Evolutionary conservation across 2,797 vertebrate species (phyloP).

Genomic region (Bothrops alternatus): DNA sequence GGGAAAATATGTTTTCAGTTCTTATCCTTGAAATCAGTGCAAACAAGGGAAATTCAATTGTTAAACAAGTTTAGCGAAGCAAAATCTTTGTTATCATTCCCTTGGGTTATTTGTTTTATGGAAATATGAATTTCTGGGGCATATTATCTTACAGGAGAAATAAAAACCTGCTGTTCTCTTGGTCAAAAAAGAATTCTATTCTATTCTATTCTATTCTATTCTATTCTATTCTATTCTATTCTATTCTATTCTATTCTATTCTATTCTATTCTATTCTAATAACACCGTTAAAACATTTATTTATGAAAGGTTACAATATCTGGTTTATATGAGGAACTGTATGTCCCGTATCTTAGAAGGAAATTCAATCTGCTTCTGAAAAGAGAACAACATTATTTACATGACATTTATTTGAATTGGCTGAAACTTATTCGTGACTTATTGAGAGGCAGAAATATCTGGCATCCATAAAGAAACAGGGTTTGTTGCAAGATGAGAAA

Average conservation of each 20-base stretch:
- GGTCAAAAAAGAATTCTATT: not conserved
- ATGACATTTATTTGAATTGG: not conserved
- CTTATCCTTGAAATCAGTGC: not conserved
- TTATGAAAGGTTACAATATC: not conserved
- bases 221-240: not conserved
- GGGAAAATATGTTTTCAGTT: not conserved
- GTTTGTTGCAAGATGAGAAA: not conserved
- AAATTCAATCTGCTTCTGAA: not conserved
- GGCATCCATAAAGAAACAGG: not conserved
- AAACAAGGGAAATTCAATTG: not conserved
- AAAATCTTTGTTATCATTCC: not conserved
- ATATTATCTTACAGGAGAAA: not conserved
- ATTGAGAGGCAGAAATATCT: not conserved
- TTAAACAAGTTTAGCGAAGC: not conserved
- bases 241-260: too few species aligned
- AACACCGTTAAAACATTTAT: not conserved
- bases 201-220: too few species aligned
- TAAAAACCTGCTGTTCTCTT: slow-evolving; percentile 20
- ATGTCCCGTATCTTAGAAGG: not conserved
- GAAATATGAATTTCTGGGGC: not conserved
- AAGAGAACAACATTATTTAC: not conserved
- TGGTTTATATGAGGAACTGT: not conserved
- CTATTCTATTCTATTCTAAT: not conserved
- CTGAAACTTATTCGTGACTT: not conserved
- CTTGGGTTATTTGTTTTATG: slow-evolving; percentile 16